These are phyloP conservation scores for Pluvianellus socialis DNA, from an alignment of 2,113 vertebrate genomes.

Conservation along the genomic window DNA sequence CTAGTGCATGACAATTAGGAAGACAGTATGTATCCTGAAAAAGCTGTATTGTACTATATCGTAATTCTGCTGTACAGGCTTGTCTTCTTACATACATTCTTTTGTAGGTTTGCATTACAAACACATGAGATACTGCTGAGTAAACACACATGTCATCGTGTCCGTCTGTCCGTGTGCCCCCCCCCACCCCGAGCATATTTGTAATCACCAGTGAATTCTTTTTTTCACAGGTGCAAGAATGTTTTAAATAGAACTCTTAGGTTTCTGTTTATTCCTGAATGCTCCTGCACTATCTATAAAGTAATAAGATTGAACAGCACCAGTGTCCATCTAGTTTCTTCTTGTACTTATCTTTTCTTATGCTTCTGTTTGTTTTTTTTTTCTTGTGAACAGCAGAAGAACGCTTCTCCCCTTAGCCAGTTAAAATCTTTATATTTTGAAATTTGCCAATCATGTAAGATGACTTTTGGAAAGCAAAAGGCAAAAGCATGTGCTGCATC, in stretches of 20 bases:
- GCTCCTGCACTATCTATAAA: background rate
- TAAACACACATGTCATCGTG: background rate
- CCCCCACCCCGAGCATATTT: background rate
- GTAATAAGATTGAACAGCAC: background rate
- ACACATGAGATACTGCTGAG: background rate
- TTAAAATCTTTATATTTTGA: background rate
- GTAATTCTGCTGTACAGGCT: background rate
- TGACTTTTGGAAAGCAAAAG: background rate
- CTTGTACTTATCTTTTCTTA: background rate
- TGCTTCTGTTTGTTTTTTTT: background rate
- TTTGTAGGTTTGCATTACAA: background rate
- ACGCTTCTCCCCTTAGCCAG: background rate
- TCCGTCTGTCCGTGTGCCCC: too few relatives aligned
- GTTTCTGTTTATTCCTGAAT: background rate
- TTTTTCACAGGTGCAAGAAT: background rate
- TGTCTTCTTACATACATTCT: background rate
- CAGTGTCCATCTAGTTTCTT: background rate
- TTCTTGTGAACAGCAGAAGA: background rate
- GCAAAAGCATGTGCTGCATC: background rate
- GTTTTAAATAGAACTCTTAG: background rate
- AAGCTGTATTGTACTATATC: background rate
- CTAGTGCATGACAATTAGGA: background rate
- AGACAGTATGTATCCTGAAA: background rate
- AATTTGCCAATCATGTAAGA: background rate
- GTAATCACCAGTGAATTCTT: background rate